These are phyloP conservation scores for Pogonognathellus flavescens DNA, from an alignment of 1,140 invertebrate genomes.

Conservation along the genomic window DNA sequence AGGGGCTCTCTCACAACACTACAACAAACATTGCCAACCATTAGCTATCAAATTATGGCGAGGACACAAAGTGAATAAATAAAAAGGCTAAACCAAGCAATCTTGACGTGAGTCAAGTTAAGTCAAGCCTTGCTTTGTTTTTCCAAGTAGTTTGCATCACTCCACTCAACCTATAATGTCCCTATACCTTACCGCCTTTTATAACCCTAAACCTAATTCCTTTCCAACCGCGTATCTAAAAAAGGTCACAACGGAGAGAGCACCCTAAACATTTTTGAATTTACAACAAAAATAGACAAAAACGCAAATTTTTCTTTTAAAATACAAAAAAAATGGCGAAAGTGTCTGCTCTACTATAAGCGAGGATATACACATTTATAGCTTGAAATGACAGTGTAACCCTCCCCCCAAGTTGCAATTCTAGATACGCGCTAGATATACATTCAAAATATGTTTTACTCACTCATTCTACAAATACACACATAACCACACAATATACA, in stretches of 20 bases:
- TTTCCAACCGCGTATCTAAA: too few relatives aligned
- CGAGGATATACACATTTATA: too few relatives aligned
- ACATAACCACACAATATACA: not conserved
- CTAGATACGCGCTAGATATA: too few relatives aligned
- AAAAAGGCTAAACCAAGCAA: slow-evolving; percentile 3
- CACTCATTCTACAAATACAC: not conserved
- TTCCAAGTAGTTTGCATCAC: not conserved
- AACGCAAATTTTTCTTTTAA: too few relatives aligned
- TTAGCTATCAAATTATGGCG: slow-evolving; percentile 44
- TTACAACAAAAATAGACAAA: too few relatives aligned
- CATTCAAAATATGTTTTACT: not conserved
- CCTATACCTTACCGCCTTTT: not conserved
- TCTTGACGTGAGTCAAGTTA: not conserved
- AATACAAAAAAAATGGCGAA: too few relatives aligned
- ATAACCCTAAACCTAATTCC: not conserved
- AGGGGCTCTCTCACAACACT: not conserved
- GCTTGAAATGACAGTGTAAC: too few relatives aligned
- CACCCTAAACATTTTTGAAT: too few relatives aligned
- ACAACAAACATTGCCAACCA: slow-evolving; percentile 1
- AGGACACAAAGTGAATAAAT: slow-evolving; percentile 43
- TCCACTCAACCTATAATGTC: not conserved
- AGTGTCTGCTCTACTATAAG: too few relatives aligned
- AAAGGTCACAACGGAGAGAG: too few relatives aligned
- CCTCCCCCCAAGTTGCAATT: too few relatives aligned
- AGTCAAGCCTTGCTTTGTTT: slow-evolving; percentile 6